Evolutionary conservation across 2,113 vertebrate genomes (phyloP).

Genomic region (Semnornis frantzii): DNA sequence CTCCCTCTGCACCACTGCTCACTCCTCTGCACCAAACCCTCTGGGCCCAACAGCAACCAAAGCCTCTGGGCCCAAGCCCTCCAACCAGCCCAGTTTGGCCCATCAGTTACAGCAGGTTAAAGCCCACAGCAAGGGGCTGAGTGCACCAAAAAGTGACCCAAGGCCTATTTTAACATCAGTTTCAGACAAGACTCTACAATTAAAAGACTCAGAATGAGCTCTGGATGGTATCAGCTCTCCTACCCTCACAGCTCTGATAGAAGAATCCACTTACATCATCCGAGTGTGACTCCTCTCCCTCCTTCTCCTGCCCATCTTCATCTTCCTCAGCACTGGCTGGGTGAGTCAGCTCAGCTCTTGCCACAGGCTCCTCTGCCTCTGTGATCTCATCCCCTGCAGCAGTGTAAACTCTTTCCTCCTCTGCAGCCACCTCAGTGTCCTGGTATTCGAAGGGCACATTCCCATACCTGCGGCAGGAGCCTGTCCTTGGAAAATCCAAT

Average conservation of each 20-base stretch:
- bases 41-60: not conserved
- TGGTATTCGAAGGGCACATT: slow-evolving; percentile 90
- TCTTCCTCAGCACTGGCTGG: not conserved
- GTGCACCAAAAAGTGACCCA: fast-evolving
- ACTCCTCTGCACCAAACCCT: not conserved
- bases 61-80: not conserved
- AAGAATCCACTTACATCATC: slow-evolving; percentile 84
- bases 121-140: fast-evolving
- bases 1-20: not conserved
- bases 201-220: not conserved
- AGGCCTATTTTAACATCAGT: fast-evolving
- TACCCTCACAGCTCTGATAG: not conserved
- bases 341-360: not conserved
- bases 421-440: slow-evolving; percentile 64
- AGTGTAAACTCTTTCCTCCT: slow-evolving; percentile 85
- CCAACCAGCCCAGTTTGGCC: fast-evolving
- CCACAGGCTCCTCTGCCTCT: slow-evolving; percentile 36
- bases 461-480: slow-evolving; percentile 87
- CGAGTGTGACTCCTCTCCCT: slow-evolving; percentile 74
- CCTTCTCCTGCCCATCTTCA: not conserved
- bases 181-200: not conserved
- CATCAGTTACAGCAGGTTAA: not conserved
- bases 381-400: slow-evolving; percentile 86
- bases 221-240: not conserved
- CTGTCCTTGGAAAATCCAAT: slow-evolving; percentile 87